phyloP scores from a whole-genome alignment of 2,113 vertebrate species.

The Andinoacara biseriatus region DNA sequence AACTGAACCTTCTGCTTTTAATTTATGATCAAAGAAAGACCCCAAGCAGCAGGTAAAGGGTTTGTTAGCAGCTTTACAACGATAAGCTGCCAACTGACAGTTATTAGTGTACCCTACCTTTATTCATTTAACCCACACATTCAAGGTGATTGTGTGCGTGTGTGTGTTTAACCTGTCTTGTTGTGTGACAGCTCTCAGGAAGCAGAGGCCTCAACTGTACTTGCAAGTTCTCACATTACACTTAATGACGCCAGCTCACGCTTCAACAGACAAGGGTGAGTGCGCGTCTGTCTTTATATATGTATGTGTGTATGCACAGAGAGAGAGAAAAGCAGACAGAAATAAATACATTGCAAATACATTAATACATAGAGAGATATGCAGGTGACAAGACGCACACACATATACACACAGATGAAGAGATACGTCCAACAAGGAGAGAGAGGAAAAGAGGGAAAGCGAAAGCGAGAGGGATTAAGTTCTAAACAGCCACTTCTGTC shows the following conservation, averaged over 20 bases:
- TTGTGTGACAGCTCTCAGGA: constrained; percentile 54
- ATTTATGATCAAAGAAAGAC: background rate
- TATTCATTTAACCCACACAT: constrained; percentile 4
- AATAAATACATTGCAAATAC: constrained; percentile 18
- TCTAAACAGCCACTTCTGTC: constrained; percentile 84
- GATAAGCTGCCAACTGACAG: background rate
- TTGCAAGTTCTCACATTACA: constrained; percentile 62
- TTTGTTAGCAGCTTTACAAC: background rate
- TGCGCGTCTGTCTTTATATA: constrained; percentile 15
- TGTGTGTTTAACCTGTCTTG: background rate
- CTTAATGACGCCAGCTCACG: constrained; percentile 44
- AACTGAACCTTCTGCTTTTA: background rate
- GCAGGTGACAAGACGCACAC: constrained; percentile 9
- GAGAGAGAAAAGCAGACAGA: background rate
- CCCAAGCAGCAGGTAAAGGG: background rate
- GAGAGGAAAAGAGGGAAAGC: constrained; percentile 13
- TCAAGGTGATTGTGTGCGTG: background rate
- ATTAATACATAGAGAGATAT: background rate
- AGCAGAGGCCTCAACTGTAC: constrained; percentile 50
- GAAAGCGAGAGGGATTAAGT: constrained; percentile 47
- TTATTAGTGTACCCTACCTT: background rate
- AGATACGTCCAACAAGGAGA: constrained; percentile 2
- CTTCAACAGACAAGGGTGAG: constrained; percentile 38
- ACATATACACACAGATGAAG: background rate
- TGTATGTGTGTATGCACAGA: background rate